phyloP scores from a whole-genome alignment of 2,113 vertebrate species.

The Chionodraco myersi region DNA sequence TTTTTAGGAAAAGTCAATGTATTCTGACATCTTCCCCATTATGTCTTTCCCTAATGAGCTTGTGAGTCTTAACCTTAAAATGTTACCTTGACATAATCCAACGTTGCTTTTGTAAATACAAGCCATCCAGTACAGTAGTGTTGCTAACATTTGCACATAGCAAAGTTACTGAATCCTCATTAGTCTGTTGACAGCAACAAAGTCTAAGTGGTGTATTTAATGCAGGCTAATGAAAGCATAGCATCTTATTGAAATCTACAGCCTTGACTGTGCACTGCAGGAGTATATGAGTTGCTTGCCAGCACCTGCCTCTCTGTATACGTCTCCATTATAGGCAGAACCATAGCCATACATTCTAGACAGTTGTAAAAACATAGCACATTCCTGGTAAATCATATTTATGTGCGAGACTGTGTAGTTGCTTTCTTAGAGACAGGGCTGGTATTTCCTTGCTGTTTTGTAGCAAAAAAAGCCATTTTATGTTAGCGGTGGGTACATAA shows the following conservation, averaged over 20 bases:
- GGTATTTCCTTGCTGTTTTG: conserved; percentile 25
- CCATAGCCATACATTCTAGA: conserved; percentile 19
- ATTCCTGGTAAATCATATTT: conserved; percentile 47
- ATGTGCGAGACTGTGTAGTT: conserved; percentile 1
- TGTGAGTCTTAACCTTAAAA: not conserved
- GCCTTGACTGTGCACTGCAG: conserved; percentile 10
- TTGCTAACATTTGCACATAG: not conserved
- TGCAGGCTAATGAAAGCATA: conserved; percentile 37
- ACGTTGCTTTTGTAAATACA: not conserved
- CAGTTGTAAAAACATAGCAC: conserved; percentile 32
- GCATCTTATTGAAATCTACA: conserved; percentile 20
- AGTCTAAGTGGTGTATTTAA: conserved; percentile 13
- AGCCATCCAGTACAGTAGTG: not conserved
- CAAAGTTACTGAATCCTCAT: conserved; percentile 14
- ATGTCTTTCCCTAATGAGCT: not conserved
- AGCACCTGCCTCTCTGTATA: conserved; percentile 31
- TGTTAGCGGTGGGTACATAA: conserved; percentile 45
- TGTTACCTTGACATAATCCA: not conserved
- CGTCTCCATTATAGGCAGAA: conserved; percentile 46
- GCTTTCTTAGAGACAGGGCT: conserved; percentile 17
- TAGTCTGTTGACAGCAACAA: conserved; percentile 17
- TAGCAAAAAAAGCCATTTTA: conserved; percentile 24
- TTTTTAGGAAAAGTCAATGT: not conserved
- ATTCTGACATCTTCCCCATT: not conserved
- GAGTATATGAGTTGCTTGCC: conserved; percentile 1